These are phyloP conservation scores for Cerastoderma edule DNA, from an alignment of 2,888 invertebrate genomes.

Conservation along the genomic window DNA sequence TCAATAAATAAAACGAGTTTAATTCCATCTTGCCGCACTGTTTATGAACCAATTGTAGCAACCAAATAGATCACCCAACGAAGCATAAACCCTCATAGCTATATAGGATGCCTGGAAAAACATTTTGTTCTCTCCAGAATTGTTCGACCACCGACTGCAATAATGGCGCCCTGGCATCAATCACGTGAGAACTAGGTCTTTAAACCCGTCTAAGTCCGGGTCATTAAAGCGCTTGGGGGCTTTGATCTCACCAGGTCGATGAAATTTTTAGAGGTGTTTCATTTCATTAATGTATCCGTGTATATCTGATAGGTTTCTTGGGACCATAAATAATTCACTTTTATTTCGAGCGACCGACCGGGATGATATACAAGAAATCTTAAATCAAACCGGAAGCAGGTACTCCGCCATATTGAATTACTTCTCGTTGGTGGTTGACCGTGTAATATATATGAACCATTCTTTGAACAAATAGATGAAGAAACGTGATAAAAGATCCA, in stretches of 20 bases:
- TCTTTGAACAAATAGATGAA: too few species aligned
- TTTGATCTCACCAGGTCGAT: conserved; percentile 46
- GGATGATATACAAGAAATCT: conserved; percentile 13
- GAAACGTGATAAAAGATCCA: too few species aligned
- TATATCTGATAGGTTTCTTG: conserved; percentile 32
- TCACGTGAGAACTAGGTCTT: conserved; percentile 28
- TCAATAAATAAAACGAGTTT: too few species aligned
- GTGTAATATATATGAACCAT: too few species aligned
- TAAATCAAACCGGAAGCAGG: conserved; percentile 23
- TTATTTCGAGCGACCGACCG: conserved; percentile 26
- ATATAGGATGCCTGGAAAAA: too few species aligned
- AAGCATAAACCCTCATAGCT: too few species aligned
- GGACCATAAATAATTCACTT: conserved; percentile 48
- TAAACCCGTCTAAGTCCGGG: conserved; percentile 30
- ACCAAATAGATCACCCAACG: too few species aligned
- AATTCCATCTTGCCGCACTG: too few species aligned
- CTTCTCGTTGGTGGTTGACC: too few species aligned
- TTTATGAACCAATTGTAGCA: too few species aligned
- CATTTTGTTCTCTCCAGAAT: too few species aligned
- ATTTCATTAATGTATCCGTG: conserved; percentile 38
- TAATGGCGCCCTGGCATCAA: conserved; percentile 26
- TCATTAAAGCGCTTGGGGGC: conserved; percentile 36
- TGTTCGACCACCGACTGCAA: conserved; percentile 13
- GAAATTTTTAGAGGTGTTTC: conserved; percentile 46
- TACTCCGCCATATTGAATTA: background rate